Evolutionary conservation across 2,113 vertebrate species (phyloP), one percentile per base, ranked within the genome.

Genomic region (Colinus virginianus): DNA sequence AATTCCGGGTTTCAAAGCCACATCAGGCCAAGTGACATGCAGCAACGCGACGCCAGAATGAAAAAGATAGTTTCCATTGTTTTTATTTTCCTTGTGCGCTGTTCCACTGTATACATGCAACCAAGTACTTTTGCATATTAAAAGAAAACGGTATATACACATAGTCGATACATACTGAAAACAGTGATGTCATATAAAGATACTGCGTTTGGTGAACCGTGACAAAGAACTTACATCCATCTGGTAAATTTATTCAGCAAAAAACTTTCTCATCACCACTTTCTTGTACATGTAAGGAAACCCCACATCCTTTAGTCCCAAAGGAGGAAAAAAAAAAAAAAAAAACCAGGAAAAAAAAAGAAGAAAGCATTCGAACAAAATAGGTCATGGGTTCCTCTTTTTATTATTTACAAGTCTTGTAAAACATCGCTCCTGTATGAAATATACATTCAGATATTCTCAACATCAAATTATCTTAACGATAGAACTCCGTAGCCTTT

Each of bases 361-460:
- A 93, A 80, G 94, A 40, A 40, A 30, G 49, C 66, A 95, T 96
- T 91, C 12, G 16, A 97, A 95, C 84, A 96, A 97, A 97, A 97
- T 97, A 97, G 91, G 85, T 95, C 96, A 97, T 94, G 96, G 79
- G n/a, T 94, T 79, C 26, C 55, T 96, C 83, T 95, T 95, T 87
- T 96, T 94, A 97, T 91, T 96, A 97, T 98, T 97, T 98, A 98
- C 97, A 98, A 96, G 95, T 97, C 94, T 97, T 97, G 97, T 95
- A 96, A 97, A 98, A 98, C 97, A 97, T 92, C 62, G 48, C 92
- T 97, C 96, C 94, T 97, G 96, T 98, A 98, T 97, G 98, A 98
- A 98, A 97, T 95, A 78, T 98, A 98, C 98, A 98, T 98, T 98
- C 98, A 98, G 96, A 97, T 95, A 97, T 95, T 97, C 95, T 97